These are phyloP conservation scores for Lithodes maja DNA, from an alignment of 2,888 invertebrate genomes.

Conservation along the genomic window DNA sequence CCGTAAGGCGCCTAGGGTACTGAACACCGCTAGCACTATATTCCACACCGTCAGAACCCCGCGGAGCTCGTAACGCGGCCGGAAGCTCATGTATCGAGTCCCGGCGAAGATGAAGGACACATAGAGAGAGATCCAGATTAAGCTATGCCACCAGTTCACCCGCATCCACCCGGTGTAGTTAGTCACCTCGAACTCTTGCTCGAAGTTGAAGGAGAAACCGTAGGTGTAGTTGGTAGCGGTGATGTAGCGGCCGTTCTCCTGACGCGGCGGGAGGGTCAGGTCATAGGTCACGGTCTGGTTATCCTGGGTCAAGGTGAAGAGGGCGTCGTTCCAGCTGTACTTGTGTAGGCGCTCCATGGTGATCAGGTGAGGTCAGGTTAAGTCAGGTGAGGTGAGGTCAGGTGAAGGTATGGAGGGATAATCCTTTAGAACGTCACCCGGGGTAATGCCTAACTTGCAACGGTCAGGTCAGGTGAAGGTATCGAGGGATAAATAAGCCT, in stretches of 20 bases:
- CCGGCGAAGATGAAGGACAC: constrained; percentile 62
- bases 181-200: constrained; percentile 56
- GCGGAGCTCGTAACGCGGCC: constrained; percentile 61
- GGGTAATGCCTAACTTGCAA: too few relatives aligned
- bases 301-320: constrained; percentile 46
- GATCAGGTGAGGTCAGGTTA: not conserved
- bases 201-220: constrained; percentile 56
- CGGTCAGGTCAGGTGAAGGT: too few relatives aligned
- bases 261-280: constrained; percentile 51
- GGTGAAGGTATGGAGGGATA: too few relatives aligned
- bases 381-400: too few relatives aligned
- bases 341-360: constrained; percentile 37
- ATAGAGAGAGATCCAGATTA: constrained; percentile 59
- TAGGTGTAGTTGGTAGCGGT: constrained; percentile 58
- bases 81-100: constrained; percentile 46
- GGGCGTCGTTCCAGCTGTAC: constrained; percentile 27
- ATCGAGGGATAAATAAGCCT: too few relatives aligned
- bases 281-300: constrained; percentile 52
- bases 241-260: constrained; percentile 45
- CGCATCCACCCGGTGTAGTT: constrained; percentile 54
- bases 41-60: constrained; percentile 55
- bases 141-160: constrained; percentile 55
- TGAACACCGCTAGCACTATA: constrained; percentile 59
- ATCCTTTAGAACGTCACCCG: too few relatives aligned
- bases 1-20: constrained; percentile 63